Base-by-base conservation (phyloP, 2,888 invertebrate species). In the Eilema sororculum region DNA sequence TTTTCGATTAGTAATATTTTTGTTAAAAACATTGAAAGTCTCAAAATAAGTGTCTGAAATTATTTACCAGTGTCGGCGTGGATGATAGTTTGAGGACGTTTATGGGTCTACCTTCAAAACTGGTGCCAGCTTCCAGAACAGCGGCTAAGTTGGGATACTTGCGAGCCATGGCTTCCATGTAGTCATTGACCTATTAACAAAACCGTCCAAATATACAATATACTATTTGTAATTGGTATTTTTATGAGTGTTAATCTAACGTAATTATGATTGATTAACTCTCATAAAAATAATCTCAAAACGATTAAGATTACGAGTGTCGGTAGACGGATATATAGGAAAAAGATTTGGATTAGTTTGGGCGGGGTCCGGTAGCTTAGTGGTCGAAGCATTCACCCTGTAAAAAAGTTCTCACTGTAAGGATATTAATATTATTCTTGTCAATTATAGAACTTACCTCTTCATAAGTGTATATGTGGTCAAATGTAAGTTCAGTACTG, bases 51-150 rank as follows among this genome's bases (percentile, higher is more conserved):
- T 52, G n/a, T 57, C 22, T 57, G 3, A 58, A 25, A 25, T 33
- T 24, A 60, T 10, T 46, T 62, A 66, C 57, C 46, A 63, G 30
- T 67, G 66, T 13, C 64, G 64, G 3, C n/a, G 67, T 67, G 10
- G 52, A 52, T 20, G 65, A 74, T 61, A 73, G 69, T 57, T 41
- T 46, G 25, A 67, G 65, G 37, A 64, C 63, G 13, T 63, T 25
- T 20, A 69, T 68, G 12, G 41, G 72, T 68, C 68, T 41, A 16
- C 72, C 72, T 33, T 68, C n/a, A n/a, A 68, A 24, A 57, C 62
- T 68, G 9, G 5, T 22, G 0, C 65, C 72, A 22, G 20, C 58
- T 3, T 56, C 37, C 16, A 58, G 61, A 20, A 72, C 33, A 4
- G 46, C 63, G 3, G 57, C 65, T 3, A 68, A 61, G 9, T 52